Conservation (phyloP, 2,113 vertebrate species). For the Bos indicus region DNA sequence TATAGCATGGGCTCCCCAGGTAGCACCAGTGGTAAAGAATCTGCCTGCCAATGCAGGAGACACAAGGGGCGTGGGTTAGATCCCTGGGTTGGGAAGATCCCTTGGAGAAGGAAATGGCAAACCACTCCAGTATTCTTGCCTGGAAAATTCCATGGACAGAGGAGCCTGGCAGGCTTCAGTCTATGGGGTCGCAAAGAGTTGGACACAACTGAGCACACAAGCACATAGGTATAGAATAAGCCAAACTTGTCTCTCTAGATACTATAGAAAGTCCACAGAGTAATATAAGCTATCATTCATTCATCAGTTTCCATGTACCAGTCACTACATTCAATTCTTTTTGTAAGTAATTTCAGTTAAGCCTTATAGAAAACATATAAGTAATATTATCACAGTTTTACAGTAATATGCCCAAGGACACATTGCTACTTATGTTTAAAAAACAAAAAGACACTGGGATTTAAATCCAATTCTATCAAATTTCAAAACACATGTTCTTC, state of each 20-base stretch:
- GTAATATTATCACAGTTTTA: constrained; percentile 21
- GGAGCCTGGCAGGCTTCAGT: not conserved
- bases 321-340: constrained; percentile 3
- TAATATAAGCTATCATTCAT: constrained; percentile 3
- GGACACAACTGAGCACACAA: not conserved
- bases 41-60: not conserved
- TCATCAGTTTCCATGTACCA: constrained; percentile 8
- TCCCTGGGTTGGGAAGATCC: not conserved
- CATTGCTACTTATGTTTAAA: not conserved
- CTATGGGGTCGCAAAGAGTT: not conserved
- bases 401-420: constrained; percentile 14
- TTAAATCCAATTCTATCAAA: constrained; percentile 23
- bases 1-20: not conserved
- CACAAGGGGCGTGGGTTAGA: not conserved
- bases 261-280: not conserved
- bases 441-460: not conserved
- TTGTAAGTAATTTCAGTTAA: constrained; percentile 32
- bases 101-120: not conserved
- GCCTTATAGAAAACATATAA: not conserved
- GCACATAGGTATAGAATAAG: not conserved
- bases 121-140: not conserved
- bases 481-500: constrained; percentile 14
- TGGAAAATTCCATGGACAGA: not conserved
- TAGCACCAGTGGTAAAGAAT: not conserved
- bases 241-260: not conserved